Conservation (phyloP, 2,888 invertebrate genomes). For the Pollenia angustigena region DNA sequence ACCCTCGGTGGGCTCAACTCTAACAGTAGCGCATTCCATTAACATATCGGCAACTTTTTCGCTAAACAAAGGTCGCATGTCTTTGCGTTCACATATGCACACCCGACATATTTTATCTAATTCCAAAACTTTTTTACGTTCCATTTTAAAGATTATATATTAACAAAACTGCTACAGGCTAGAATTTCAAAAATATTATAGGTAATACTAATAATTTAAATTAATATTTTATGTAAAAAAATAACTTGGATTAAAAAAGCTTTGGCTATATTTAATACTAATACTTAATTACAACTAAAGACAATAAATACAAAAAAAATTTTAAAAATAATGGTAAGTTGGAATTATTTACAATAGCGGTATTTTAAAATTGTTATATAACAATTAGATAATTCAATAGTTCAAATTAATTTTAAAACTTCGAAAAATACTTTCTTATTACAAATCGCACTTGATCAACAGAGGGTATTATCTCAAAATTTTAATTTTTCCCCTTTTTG, state of each 20-base stretch:
- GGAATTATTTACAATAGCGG: too few relatives aligned
- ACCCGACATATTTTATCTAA: conserved; percentile 88
- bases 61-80: conserved; percentile 88
- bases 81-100: conserved; percentile 87
- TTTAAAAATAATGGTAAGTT: too few relatives aligned
- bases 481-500: too few relatives aligned
- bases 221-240: not conserved
- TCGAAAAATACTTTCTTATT: too few relatives aligned
- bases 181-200: not conserved
- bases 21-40: conserved; percentile 87
- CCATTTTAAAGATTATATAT: conserved; percentile 78
- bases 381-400: too few relatives aligned
- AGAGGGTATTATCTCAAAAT: too few relatives aligned
- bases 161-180: not conserved
- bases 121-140: conserved; percentile 83
- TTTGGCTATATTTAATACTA: conserved; percentile 12
- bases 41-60: conserved; percentile 88
- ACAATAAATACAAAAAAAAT: conserved; percentile 30
- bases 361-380: too few relatives aligned
- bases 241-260: conserved; percentile 28
- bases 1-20: conserved; percentile 86
- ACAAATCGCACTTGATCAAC: too few relatives aligned
- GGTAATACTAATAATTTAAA: not conserved
- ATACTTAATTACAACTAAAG: not conserved
- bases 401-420: too few relatives aligned